Conservation (phyloP, 1,140 invertebrate genomes). For the Platyscapa corneri region DNA sequence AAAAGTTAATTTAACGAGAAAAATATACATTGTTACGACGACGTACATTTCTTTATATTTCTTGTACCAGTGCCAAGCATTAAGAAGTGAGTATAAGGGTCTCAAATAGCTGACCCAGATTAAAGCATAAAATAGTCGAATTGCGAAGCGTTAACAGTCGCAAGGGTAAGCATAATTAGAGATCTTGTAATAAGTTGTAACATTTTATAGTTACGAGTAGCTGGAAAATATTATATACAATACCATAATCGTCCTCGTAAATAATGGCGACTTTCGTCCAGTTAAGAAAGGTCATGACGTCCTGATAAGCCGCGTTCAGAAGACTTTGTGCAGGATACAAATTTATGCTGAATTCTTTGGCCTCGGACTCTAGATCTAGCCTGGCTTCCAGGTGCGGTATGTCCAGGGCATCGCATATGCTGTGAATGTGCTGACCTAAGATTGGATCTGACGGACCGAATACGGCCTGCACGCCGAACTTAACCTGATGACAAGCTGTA, state of each 20-base stretch:
- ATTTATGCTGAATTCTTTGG: slow-evolving; percentile 80
- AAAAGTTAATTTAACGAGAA: slow-evolving; percentile 15
- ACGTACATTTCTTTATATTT: not conserved
- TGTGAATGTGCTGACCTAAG: slow-evolving; percentile 81
- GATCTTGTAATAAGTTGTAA: not conserved
- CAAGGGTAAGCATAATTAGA: not conserved
- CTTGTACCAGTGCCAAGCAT: slow-evolving; percentile 30
- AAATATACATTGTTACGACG: slow-evolving; percentile 3
- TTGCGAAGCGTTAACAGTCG: not conserved
- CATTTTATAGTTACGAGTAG: not conserved
- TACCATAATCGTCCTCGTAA: slow-evolving; percentile 84
- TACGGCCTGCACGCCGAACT: slow-evolving; percentile 78
- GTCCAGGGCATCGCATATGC: slow-evolving; percentile 82
- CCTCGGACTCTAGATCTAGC: slow-evolving; percentile 75
- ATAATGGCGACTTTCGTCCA: slow-evolving; percentile 84
- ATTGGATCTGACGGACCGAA: slow-evolving; percentile 80
- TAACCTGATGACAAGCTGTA: slow-evolving; percentile 80
- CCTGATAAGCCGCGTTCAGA: slow-evolving; percentile 79
- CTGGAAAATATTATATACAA: slow-evolving; percentile 54
- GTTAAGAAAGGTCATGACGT: slow-evolving; percentile 81
- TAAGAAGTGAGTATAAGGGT: not conserved
- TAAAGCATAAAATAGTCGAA: not conserved
- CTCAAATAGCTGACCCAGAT: slow-evolving; percentile 9
- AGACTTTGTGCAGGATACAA: slow-evolving; percentile 81
- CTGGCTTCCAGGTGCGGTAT: slow-evolving; percentile 83